These are phyloP conservation scores for Hipparchia semele DNA, from an alignment of 2,888 invertebrate genomes.

Conservation along the genomic window DNA sequence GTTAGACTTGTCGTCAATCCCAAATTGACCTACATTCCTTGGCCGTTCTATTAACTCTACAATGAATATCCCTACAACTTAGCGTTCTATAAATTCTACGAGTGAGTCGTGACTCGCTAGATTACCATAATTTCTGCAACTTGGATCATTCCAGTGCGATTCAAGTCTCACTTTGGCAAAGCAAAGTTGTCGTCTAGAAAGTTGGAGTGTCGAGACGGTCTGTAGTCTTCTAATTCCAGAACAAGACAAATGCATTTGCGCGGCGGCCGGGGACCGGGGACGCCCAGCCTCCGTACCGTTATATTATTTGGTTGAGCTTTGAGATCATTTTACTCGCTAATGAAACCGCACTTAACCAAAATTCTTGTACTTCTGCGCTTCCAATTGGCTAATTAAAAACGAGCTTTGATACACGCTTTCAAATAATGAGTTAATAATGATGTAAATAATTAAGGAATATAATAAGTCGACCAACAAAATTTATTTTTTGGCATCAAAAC, in stretches of 20 bases:
- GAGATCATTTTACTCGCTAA: too few relatives aligned
- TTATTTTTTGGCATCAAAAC: too few relatives aligned
- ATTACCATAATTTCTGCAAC: constrained; percentile 16
- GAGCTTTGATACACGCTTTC: neutral
- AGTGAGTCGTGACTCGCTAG: constrained; percentile 5
- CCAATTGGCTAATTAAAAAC: too few relatives aligned
- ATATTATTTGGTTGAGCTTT: neutral
- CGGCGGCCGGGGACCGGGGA: constrained; percentile 13
- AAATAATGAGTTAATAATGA: neutral
- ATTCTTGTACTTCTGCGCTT: too few relatives aligned
- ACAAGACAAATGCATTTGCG: constrained; percentile 43
- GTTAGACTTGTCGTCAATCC: too few relatives aligned
- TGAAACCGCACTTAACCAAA: too few relatives aligned
- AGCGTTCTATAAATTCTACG: neutral
- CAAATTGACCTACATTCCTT: too few relatives aligned
- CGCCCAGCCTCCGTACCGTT: too few relatives aligned
- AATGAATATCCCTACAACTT: neutral
- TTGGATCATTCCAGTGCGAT: constrained; percentile 6
- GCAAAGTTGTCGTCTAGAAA: constrained; percentile 30
- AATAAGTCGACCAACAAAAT: too few relatives aligned
- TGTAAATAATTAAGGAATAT: constrained; percentile 20
- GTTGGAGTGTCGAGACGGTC: constrained; percentile 23
- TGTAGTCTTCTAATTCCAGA: constrained; percentile 27
- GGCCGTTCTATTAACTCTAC: neutral
- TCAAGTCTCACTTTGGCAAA: constrained; percentile 14